Base-by-base conservation (phyloP, 1,140 invertebrate genomes). In the Dermatophagoides farinae region DNA sequence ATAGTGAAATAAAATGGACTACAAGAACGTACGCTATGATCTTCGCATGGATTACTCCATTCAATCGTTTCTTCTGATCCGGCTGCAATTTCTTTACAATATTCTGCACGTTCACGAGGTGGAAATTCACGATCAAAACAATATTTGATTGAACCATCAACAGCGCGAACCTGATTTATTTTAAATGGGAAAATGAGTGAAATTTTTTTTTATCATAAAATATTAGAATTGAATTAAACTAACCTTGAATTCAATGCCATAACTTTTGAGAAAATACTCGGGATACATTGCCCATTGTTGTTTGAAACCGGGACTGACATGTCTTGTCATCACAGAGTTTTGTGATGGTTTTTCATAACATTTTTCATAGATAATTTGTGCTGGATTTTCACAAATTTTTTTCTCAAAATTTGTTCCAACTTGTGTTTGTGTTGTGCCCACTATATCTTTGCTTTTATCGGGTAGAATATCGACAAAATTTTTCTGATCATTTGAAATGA, bases 281-380 rank as follows among this genome's bases (percentile, higher is more conserved):
- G 64, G 64, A 51, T 57, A 64, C 52, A 65, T 62, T 9, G 61
- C 61, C 57, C 57, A 61, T 20, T 65, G 51, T 22, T 65, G 62
- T 40, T 23, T 50, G 18, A 51, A 31, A 0, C 61, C 62, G 0
- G 59, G 61, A n/a, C 57, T 63, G 1, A 64, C 37, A 25, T 40
- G 64, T 12, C 57, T 63, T 20, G 6, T 46, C 22, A 25, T 23
- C n/a, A 22, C 10, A 1, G 20, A 44, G 22, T 51, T 50, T 6
- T 43, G 16, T 4, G 25, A 52, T n/a, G 12, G 12, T n/a, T 16
- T 25, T 23, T 51, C 44, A 6, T 12, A 14, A 43, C 64, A 65
- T 12, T 57, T 37, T 14, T 38, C 20, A 40, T 65, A 64, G 20
- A 58, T 57, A 16, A 64, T 58, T 6, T 31, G 50, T 12, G 64